Conservation (phyloP, 2,797 vertebrate genomes). For the Pangasius mekongensis region DNA sequence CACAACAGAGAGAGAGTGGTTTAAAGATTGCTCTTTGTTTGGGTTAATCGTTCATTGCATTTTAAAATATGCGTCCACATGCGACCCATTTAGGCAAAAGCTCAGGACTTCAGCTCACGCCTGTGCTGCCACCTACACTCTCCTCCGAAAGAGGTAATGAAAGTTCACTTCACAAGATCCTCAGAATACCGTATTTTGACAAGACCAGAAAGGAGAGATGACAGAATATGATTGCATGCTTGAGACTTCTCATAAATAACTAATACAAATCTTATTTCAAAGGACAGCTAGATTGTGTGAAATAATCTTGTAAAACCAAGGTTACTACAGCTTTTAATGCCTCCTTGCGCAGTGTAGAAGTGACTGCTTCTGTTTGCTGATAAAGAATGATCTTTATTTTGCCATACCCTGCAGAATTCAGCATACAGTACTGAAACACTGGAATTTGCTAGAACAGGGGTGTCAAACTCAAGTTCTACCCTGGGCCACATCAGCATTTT, state of each 20-base stretch:
- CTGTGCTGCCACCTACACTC: neutral
- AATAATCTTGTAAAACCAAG: conserved; percentile 57
- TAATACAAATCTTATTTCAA: conserved; percentile 54
- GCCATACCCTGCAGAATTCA: conserved; percentile 28
- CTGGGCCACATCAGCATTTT: neutral
- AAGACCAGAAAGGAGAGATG: conserved; percentile 25
- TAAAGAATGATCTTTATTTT: conserved; percentile 36
- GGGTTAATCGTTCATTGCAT: conserved; percentile 22
- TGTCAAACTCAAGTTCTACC: neutral
- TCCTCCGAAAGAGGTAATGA: conserved; percentile 10
- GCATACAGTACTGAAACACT: conserved; percentile 10
- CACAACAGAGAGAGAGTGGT: neutral
- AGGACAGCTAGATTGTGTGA: conserved; percentile 46
- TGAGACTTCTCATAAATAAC: conserved; percentile 46
- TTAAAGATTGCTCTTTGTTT: conserved; percentile 9
- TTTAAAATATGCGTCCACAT: neutral
- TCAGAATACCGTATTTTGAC: conserved; percentile 21
- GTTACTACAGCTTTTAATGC: conserved; percentile 53
- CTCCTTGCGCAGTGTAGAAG: conserved; percentile 37
- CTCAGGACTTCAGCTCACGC: neutral
- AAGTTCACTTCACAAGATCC: neutral
- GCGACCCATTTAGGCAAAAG: conserved; percentile 13
- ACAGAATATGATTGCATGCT: conserved; percentile 29
- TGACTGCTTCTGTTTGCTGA: conserved; percentile 34
- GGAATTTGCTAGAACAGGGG: neutral